Percentiles rank a stretch among this genome's conserved stretches.
Evolutionary conservation across 2,888 invertebrate genomes (phyloP).

Genomic region (Platycheirus rosarum): DNA sequence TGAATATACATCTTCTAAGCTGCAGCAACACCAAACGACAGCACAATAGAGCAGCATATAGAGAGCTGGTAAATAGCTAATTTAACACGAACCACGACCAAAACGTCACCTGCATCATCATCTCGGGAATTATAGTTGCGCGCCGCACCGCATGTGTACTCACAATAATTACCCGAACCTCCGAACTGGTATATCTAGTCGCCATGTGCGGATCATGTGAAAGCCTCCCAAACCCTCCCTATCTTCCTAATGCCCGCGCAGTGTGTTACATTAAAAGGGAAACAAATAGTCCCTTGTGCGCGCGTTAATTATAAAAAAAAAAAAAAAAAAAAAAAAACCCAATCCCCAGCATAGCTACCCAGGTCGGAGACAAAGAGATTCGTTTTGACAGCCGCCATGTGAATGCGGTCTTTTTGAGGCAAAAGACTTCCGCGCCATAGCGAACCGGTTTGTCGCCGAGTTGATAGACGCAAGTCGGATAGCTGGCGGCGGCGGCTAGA

Average conservation of each 20-base stretch:
- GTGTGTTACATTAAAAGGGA: too few species aligned
- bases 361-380: constrained; percentile 58
- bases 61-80: constrained; percentile 32
- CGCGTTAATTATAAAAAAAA: too few species aligned
- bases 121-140: constrained; percentile 25
- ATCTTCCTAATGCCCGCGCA: too few species aligned
- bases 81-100: constrained; percentile 51
- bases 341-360: too few species aligned
- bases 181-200: constrained; percentile 48
- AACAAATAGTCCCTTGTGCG: too few species aligned
- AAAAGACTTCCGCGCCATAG: constrained; percentile 58
- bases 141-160: constrained; percentile 18
- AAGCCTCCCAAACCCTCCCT: constrained; percentile 7
- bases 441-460: constrained; percentile 35
- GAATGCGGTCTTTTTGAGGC: constrained; percentile 53
- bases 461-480: constrained; percentile 15
- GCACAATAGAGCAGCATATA: not conserved
- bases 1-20: constrained; percentile 42
- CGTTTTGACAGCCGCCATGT: constrained; percentile 56
- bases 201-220: constrained; percentile 39
- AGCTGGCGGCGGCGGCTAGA: not conserved
- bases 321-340: too few species aligned
- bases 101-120: constrained; percentile 58
- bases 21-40: not conserved
- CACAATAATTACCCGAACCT: constrained; percentile 53